A percentile compares a stretch with the other conserved stretches of the same genome.
Evolutionary conservation across 2,113 vertebrate species (phyloP).

Genomic region (Falcunculus frontatus): DNA sequence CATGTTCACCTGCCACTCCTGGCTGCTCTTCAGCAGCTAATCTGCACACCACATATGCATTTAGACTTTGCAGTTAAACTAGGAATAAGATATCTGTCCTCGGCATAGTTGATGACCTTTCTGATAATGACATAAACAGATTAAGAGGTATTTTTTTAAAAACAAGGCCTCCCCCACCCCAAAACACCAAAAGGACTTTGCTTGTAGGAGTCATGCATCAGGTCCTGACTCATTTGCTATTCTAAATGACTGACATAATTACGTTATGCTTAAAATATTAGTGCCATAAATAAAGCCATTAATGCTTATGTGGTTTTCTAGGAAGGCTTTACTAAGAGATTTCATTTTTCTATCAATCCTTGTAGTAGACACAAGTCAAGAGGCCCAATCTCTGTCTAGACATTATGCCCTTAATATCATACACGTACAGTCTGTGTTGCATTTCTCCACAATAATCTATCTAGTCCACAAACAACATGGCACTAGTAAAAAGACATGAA

Average conservation of each 20-base stretch:
- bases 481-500: not conserved
- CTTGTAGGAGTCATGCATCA: not conserved
- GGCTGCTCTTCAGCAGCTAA: constrained; percentile 65
- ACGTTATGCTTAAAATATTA: constrained; percentile 23
- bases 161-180: not conserved
- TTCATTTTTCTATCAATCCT: constrained; percentile 3
- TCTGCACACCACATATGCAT: constrained; percentile 49
- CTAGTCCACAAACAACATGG: not conserved
- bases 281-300: not conserved
- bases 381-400: not conserved
- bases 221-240: not conserved
- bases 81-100: constrained; percentile 15
- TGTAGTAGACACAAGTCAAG: not conserved
- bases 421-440: not conserved
- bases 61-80: constrained; percentile 59
- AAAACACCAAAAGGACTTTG: not conserved
- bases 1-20: constrained; percentile 52
- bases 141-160: not conserved
- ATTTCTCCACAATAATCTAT: not conserved
- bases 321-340: not conserved
- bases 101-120: constrained; percentile 35
- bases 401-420: not conserved
- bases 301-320: constrained; percentile 17
- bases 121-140: not conserved
- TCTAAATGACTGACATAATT: constrained; percentile 22